Percentiles rank a stretch among this genome's conserved stretches.
Evolutionary conservation across 2,113 vertebrate species (phyloP).

Genomic region (Pterocles gutturalis): DNA sequence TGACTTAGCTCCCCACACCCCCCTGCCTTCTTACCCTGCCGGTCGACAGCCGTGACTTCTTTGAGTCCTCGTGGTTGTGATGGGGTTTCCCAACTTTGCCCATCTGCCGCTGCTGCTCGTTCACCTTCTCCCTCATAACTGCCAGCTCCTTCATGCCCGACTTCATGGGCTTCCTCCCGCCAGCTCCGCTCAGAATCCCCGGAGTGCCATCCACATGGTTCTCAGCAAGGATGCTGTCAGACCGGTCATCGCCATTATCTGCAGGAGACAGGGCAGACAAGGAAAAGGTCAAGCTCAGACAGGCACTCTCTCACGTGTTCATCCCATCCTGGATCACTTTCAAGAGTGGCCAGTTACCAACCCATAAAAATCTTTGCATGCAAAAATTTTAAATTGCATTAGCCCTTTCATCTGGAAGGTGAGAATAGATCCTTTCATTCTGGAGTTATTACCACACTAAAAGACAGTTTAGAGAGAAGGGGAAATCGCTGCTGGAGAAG

Average conservation of each 20-base stretch:
- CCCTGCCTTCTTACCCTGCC: slow-evolving; percentile 71
- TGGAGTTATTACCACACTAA: slow-evolving; percentile 32
- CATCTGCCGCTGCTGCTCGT: slow-evolving; percentile 80
- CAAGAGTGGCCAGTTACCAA: background rate
- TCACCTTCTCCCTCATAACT: slow-evolving; percentile 77
- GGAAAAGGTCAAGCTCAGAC: slow-evolving; percentile 10
- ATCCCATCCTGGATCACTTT: background rate
- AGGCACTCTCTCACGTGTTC: background rate
- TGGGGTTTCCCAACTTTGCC: slow-evolving; percentile 73
- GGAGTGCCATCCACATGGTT: slow-evolving; percentile 74
- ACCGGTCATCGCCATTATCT: slow-evolving; percentile 72
- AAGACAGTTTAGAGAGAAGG: slow-evolving; percentile 29
- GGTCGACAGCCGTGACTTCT: slow-evolving; percentile 74
- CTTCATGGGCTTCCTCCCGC: slow-evolving; percentile 71
- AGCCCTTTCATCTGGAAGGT: slow-evolving; percentile 63
- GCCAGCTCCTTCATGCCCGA: slow-evolving; percentile 78
- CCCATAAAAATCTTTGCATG: slow-evolving; percentile 49
- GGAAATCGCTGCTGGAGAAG: slow-evolving; percentile 37
- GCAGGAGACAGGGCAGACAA: background rate
- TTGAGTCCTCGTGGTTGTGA: slow-evolving; percentile 71
- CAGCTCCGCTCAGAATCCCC: slow-evolving; percentile 57
- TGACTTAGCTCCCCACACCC: background rate
- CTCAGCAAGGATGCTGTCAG: slow-evolving; percentile 65
- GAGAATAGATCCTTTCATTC: slow-evolving; percentile 61
- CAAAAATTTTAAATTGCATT: slow-evolving; percentile 51